Percentiles rank a stretch among this genome's conserved stretches.
Conservation (phyloP, 2,888 invertebrate genomes). For the Eugnorisma glareosa region DNA sequence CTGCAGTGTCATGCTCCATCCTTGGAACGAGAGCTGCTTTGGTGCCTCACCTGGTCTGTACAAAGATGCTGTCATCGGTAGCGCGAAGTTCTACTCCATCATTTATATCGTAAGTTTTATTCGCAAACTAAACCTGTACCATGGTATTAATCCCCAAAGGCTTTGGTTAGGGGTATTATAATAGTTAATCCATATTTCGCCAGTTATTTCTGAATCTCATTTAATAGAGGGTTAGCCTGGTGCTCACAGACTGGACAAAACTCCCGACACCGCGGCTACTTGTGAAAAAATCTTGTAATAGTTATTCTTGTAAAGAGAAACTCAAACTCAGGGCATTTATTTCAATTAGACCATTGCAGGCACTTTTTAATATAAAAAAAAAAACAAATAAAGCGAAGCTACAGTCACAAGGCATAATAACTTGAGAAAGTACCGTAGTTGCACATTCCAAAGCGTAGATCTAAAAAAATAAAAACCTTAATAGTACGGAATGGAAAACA, state of each 20-base stretch:
- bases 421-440: no score
- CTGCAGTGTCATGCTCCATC: constrained; percentile 82
- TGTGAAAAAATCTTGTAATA: no score
- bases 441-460: no score
- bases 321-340: no score
- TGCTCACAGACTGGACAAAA: no score
- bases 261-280: no score
- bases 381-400: no score
- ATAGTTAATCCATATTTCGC: neutral
- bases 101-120: constrained; percentile 82
- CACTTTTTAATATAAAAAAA: no score
- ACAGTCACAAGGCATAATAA: no score
- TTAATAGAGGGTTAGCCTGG: no score
- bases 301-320: neutral
- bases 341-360: no score
- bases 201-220: neutral
- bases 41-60: constrained; percentile 71
- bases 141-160: neutral
- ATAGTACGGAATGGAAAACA: neutral
- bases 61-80: constrained; percentile 79
- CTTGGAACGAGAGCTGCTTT: constrained; percentile 82
- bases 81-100: constrained; percentile 85
- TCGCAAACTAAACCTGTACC: neutral
- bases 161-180: neutral
- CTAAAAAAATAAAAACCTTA: neutral